Base-by-base conservation (phyloP, 2,113 vertebrate species). In the Chamaea fasciata region DNA sequence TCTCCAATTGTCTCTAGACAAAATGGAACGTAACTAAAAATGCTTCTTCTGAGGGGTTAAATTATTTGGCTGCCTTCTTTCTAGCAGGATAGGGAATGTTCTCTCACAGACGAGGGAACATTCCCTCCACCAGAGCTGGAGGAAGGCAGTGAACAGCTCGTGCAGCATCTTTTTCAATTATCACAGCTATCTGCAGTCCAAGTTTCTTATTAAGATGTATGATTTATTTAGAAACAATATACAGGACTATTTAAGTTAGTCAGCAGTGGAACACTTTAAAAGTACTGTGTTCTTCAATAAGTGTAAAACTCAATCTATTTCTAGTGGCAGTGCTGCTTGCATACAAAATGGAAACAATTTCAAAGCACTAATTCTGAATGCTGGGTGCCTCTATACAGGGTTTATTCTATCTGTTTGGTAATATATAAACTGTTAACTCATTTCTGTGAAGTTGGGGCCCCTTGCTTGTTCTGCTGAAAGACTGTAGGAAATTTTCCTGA, bases 181-280 rank as follows among this genome's bases (percentile, higher is more conserved):
- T 63, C 83, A 70, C 76, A 94, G 57, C 67, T 92, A 59, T 81
- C 56, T 89, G 81, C 73, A 81, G 77, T 31, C 59, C 55, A 67
- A 59, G 56, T 67, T 87, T 75, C 77, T 81, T 74, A 56, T 60
- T 87, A 84, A 77, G 42, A 87, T 49, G 24, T 37, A 70, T 83
- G 67, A 86, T 90, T 95, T 94, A 83, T 90, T 94, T 94, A 83
- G 83, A 83, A 86, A 75, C n/a, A 80, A 49, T 73, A 46, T 79
- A 60, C 41, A 83, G 21, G 83, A 50, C 47, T 42, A 83, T 52
- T 92, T 37, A 83, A 87, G 24, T 55, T 47, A 81, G 37, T 81
- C 46, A 83, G 24, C 42, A 55, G 44, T 64, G 33, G 69, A 71
- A 77, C n/a, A 75, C 35, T 89, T 94, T 3, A 80, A 85, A 96